Base-by-base conservation (phyloP, 2,797 vertebrate species). In the Lycodopsis pacificus region DNA sequence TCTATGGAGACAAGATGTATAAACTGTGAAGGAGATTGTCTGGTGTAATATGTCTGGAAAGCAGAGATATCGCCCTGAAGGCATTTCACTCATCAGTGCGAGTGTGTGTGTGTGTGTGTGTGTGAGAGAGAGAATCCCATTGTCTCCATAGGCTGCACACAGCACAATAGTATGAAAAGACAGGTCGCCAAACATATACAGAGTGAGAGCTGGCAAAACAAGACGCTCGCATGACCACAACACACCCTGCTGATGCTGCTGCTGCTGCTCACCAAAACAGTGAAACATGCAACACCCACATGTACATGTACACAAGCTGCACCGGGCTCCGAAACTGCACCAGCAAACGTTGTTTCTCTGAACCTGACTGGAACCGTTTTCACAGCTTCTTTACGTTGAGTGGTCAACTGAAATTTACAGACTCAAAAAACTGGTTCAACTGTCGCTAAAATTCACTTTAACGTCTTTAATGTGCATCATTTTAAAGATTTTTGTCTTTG, bases 11-110 rank as follows among this genome's bases (percentile, higher is more conserved):
- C 4, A 9, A 73, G 84, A 75, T 87, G 76, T 82, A 65, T 85
- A 85, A 83, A 77, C 59, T 63, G 53, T 48, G 62, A 2, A 76
- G 80, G 46, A 88, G 79, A 81, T 59, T 46, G 76, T 82, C 22
- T 76, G 84, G 85, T 87, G 80, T 89, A 87, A 87, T 66, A n/a
- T 76, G 83, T 92, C 89, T 84, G 82, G 88, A 86, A 89, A 91
- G 86, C 63, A 85, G 86, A 88, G 88, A 76, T 75, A 13, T 76
- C 63, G 71, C 87, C 89, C 91, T 87, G 76, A 65, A 91, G 91
- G 93, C 90, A 86, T 85, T 86, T 86, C 27, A 69, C 81, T 44
- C 68, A 59, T 57, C 22, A 63, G n/a, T 53, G 44, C 62, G 54
- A 34, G 51, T 63, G 64, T 80, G 42, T 54, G 68, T 34, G 77